Percentiles rank a stretch among this genome's conserved stretches.
Conservation (phyloP, 2,888 invertebrate species). For the Xiphydria camelus region DNA sequence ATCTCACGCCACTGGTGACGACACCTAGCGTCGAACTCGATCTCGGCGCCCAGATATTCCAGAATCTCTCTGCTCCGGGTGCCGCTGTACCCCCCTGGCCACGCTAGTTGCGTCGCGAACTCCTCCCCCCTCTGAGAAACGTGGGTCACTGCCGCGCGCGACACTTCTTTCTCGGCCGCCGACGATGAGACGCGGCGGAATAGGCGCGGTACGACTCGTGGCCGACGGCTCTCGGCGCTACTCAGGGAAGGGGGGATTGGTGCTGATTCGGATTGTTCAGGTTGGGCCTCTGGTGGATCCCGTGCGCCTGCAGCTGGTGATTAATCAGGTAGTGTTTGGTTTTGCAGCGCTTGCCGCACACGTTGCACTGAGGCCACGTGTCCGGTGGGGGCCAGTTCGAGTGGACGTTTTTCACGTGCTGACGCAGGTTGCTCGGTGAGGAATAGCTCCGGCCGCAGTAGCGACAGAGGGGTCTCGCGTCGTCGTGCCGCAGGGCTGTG, state of each 20-base stretch:
- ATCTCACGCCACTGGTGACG: no score
- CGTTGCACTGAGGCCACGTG: constrained; percentile 73
- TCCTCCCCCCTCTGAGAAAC: no score
- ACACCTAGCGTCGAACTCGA: no score
- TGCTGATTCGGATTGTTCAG: constrained; percentile 44
- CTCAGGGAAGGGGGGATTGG: constrained; percentile 23
- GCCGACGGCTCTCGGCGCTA: constrained; percentile 3
- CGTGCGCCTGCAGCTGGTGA: constrained; percentile 76
- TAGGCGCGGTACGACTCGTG: background rate
- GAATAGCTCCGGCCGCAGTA: constrained; percentile 74
- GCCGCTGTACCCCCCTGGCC: background rate
- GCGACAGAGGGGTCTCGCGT: constrained; percentile 67
- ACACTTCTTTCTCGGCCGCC: no score
- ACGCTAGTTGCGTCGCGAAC: background rate
- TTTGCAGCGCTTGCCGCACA: constrained; percentile 76
- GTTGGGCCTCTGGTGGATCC: constrained; percentile 71
- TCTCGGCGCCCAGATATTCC: no score
- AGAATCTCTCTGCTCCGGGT: no score
- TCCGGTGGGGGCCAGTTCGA: constrained; percentile 69
- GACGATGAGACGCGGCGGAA: no score
- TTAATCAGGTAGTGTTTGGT: constrained; percentile 78
- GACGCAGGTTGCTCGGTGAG: constrained; percentile 74
- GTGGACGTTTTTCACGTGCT: constrained; percentile 78
- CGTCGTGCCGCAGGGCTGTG: constrained; percentile 52
- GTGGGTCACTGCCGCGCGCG: no score